Base-by-base conservation (phyloP, 2,113 vertebrate species). In the Phrynosoma platyrhinos region DNA sequence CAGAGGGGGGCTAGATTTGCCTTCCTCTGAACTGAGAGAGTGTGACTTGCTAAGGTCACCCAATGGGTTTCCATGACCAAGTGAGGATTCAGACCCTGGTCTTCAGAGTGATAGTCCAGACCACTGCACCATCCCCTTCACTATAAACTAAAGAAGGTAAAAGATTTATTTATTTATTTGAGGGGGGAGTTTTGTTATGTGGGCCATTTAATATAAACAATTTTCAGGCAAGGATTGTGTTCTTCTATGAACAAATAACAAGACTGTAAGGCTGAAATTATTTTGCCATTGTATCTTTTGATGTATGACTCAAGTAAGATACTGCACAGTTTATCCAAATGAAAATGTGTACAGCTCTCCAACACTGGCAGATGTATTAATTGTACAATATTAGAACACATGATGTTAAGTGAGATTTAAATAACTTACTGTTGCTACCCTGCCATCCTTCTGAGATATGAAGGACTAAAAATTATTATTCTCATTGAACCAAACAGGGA, bases 251-350 rank as follows among this genome's bases (percentile, higher is more conserved):
- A 74, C 79, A 90, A 91, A 82, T 88, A 85, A 81, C 77, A 52
- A 40, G 79, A 77, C 78, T 83, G 79, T 86, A 42, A 47, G 62
- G 36, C 66, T 91, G 84, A 89, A 83, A 92, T 87, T 82, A 84
- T 83, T 89, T 93, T 85, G 92, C 87, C 94, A 68, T 89, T 72
- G 87, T 25, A 74, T 88, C 88, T 92, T 47, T 81, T 89, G 86
- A 90, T 84, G 92, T 92, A 86, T 53, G 80, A 32, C 79, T 88
- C 91, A 86, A 92, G 90, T 85, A 94, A 83, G 30, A 58, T 77
- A 58, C 77, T 76, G 79, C 6, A 64, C 90, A 92, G 42, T 85
- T 90, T 82, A 36, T 69, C 25, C 72, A 88, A 91, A 91, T n/a
- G 8, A 30, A 58, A 90, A 76, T 76, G 77, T 30, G 18, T 80